A percentile compares a stretch with the other conserved stretches of the same genome.
Evolutionary conservation across 2,113 vertebrate genomes (phyloP).

Genomic region (Elephantulus edwardii): DNA sequence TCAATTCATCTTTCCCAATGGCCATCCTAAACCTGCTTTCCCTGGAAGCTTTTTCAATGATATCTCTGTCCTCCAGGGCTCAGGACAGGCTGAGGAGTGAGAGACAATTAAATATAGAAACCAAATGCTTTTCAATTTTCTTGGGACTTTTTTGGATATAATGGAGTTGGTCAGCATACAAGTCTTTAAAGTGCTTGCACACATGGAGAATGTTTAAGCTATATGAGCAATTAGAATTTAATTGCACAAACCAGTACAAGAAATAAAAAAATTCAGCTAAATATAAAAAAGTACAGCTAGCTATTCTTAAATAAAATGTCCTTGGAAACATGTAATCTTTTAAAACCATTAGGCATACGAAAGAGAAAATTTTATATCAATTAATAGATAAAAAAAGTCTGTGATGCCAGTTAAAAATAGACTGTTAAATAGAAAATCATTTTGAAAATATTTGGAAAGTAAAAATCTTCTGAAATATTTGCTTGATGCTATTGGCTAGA

Average conservation of each 20-base stretch:
- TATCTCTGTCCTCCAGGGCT: slow-evolving; percentile 10
- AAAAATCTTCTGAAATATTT: not conserved
- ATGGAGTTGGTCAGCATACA: not conserved
- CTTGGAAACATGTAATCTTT: not conserved
- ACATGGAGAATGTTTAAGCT: not conserved
- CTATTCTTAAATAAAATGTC: not conserved
- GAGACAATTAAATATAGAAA: slow-evolving; percentile 44
- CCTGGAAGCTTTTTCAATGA: slow-evolving; percentile 19
- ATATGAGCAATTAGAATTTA: not conserved
- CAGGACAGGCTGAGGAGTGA: not conserved
- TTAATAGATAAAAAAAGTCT: not conserved
- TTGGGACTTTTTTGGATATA: not conserved
- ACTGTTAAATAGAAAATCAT: not conserved
- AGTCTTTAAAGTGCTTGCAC: not conserved
- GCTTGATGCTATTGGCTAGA: not conserved
- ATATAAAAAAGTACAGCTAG: not conserved
- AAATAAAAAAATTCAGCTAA: slow-evolving; percentile 19
- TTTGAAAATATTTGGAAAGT: not conserved
- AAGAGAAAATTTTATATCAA: not conserved
- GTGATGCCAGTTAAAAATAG: not conserved
- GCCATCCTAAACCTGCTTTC: slow-evolving; percentile 21
- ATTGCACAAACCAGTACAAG: not conserved
- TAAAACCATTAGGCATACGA: slow-evolving; percentile 24
- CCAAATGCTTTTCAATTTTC: not conserved
- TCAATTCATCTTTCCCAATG: not conserved